A percentile compares a stretch with the other conserved stretches of the same genome.
These are phyloP conservation scores for Cataglyphis albicans DNA, from an alignment of 2,888 invertebrate genomes.

Conservation along the genomic window DNA sequence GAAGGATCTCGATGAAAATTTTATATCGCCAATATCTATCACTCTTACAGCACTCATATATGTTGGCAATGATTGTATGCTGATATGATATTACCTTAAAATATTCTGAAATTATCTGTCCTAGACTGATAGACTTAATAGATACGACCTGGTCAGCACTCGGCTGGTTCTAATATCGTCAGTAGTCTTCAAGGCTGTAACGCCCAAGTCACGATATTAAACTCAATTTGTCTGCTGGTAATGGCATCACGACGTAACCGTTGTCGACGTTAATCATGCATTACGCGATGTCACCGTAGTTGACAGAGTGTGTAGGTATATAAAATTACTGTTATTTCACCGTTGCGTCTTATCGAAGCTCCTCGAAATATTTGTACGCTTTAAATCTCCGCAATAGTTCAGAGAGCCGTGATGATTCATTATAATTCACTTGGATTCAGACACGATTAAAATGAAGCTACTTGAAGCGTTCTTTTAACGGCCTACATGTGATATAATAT, in stretches of 20 bases:
- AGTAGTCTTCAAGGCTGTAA: slow-evolving; percentile 68
- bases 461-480: slow-evolving; percentile 58
- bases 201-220: slow-evolving; percentile 71
- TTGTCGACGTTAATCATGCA: slow-evolving; percentile 61
- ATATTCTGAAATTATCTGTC: slow-evolving; percentile 48
- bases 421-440: slow-evolving; percentile 12
- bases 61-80: slow-evolving; percentile 1
- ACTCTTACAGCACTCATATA: neutral
- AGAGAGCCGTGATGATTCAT: slow-evolving; percentile 9
- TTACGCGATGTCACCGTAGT: slow-evolving; percentile 70
- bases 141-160: slow-evolving; percentile 15
- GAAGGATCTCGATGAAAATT: neutral
- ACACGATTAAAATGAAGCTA: slow-evolving; percentile 56
- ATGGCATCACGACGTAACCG: slow-evolving; percentile 71
- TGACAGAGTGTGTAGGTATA: slow-evolving; percentile 44
- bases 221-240: slow-evolving; percentile 76
- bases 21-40: slow-evolving; percentile 5
- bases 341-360: slow-evolving; percentile 38
- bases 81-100: slow-evolving; percentile 54
- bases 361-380: slow-evolving; percentile 11
- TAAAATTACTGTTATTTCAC: slow-evolving; percentile 52
- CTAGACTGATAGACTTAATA: slow-evolving; percentile 47
- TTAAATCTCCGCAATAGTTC: slow-evolving; percentile 7
- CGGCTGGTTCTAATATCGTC: slow-evolving; percentile 51
- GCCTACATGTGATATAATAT: slow-evolving; percentile 50